These are phyloP conservation scores for Neoitamus cyanurus DNA, from an alignment of 2,888 invertebrate genomes.

Conservation along the genomic window DNA sequence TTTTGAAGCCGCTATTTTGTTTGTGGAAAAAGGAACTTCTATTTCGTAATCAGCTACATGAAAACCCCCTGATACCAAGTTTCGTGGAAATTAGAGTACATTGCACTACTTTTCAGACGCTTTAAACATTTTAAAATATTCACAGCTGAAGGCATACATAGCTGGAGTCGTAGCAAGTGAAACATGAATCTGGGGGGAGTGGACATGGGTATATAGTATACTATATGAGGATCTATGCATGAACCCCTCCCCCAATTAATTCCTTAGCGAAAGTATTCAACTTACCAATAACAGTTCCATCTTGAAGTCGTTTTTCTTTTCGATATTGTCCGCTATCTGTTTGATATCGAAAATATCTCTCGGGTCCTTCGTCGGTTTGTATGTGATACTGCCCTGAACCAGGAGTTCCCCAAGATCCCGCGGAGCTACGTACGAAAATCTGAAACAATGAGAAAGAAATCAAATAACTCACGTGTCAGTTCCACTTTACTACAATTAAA, in stretches of 20 bases:
- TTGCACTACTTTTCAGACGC: too few species aligned
- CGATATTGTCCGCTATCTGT: slow-evolving; percentile 89
- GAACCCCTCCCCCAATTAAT: too few species aligned
- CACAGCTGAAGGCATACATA: too few species aligned
- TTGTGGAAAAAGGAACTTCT: too few species aligned
- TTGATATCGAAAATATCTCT: slow-evolving; percentile 89
- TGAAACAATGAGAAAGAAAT: slow-evolving; percentile 55
- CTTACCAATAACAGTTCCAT: slow-evolving; percentile 86
- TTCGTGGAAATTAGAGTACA: too few species aligned
- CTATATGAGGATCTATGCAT: too few species aligned
- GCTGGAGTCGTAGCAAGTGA: neutral
- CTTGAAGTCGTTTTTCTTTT: slow-evolving; percentile 86
- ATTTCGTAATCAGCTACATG: too few species aligned
- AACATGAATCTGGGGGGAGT: slow-evolving; percentile 30
- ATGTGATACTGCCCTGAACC: slow-evolving; percentile 82
- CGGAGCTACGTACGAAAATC: slow-evolving; percentile 55
- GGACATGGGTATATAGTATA: too few species aligned
- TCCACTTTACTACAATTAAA: neutral
- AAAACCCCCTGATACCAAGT: too few species aligned
- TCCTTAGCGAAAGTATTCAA: too few species aligned
- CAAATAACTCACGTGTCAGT: neutral
- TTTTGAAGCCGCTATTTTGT: too few species aligned
- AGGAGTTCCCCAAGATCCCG: slow-evolving; percentile 61
- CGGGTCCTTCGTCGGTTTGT: slow-evolving; percentile 92
- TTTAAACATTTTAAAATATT: too few species aligned